Evolutionary conservation across 2,113 vertebrate species (phyloP).

Genomic region (Phrynosoma platyrhinos): DNA sequence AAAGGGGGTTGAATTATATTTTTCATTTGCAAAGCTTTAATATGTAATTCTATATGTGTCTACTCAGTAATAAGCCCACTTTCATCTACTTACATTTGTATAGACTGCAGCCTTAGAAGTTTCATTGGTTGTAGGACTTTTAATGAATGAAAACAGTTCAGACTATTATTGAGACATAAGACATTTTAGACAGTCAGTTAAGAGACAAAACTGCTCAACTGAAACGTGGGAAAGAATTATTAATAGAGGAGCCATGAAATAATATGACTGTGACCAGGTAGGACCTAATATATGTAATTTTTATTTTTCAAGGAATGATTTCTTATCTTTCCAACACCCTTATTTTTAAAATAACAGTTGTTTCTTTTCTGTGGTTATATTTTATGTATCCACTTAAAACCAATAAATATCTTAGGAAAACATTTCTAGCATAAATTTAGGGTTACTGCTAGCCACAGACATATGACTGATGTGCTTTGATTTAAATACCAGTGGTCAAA

Average conservation of each 20-base stretch:
- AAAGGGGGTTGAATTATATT: background rate
- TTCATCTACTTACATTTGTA: background rate
- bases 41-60: background rate
- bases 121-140: background rate
- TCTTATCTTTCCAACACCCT: background rate
- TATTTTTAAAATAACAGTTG: slow-evolving; percentile 28
- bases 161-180: slow-evolving; percentile 17
- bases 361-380: slow-evolving; percentile 38
- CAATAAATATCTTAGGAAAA: slow-evolving; percentile 67
- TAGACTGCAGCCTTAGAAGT: no score
- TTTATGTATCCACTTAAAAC: slow-evolving; percentile 55
- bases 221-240: background rate
- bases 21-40: background rate
- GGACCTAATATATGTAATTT: background rate
- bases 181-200: no score
- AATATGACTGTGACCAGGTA: background rate
- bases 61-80: background rate
- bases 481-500: slow-evolving; percentile 71
- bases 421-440: slow-evolving; percentile 63
- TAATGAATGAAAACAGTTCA: background rate
- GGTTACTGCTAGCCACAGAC: slow-evolving; percentile 60
- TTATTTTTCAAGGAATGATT: slow-evolving; percentile 9
- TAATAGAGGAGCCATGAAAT: background rate
- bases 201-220: background rate
- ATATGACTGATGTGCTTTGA: slow-evolving; percentile 69